Conservation (phyloP, 2,888 invertebrate genomes). For the Drosophila antonietae region DNA sequence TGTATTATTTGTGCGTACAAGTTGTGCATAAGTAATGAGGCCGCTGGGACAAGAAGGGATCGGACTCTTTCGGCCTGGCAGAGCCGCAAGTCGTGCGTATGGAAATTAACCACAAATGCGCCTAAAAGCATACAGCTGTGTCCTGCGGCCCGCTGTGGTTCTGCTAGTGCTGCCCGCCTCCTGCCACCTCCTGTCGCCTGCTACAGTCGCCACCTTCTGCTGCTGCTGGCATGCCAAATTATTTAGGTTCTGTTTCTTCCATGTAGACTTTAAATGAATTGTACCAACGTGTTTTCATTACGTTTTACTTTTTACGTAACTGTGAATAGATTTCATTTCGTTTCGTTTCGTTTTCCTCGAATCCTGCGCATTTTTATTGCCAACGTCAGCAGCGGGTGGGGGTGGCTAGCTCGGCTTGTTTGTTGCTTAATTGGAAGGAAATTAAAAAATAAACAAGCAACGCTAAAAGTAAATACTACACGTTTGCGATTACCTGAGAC, state of each 20-base stretch:
- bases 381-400: constrained; percentile 26
- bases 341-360: constrained; percentile 56
- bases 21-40: constrained; percentile 78
- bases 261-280: constrained; percentile 68
- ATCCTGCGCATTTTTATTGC: constrained; percentile 58
- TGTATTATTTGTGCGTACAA: constrained; percentile 81
- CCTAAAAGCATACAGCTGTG: constrained; percentile 56
- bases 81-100: constrained; percentile 58
- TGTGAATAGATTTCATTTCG: constrained; percentile 48
- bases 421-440: constrained; percentile 81
- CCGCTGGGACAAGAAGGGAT: constrained; percentile 23
- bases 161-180: not conserved
- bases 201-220: not conserved
- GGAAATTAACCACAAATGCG: constrained; percentile 68
- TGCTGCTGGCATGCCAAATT: constrained; percentile 45
- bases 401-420: constrained; percentile 58
- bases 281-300: constrained; percentile 66
- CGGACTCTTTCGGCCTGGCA: constrained; percentile 6
- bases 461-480: constrained; percentile 78
- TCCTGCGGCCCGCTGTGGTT: constrained; percentile 13
- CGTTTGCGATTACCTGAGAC: constrained; percentile 70
- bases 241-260: constrained; percentile 16
- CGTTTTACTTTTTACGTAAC: constrained; percentile 52
- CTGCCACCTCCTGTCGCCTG: not conserved
- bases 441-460: constrained; percentile 79